These are phyloP conservation scores for Neodontobutis hainanensis DNA, from an alignment of 2,113 vertebrate genomes.

Conservation along the genomic window DNA sequence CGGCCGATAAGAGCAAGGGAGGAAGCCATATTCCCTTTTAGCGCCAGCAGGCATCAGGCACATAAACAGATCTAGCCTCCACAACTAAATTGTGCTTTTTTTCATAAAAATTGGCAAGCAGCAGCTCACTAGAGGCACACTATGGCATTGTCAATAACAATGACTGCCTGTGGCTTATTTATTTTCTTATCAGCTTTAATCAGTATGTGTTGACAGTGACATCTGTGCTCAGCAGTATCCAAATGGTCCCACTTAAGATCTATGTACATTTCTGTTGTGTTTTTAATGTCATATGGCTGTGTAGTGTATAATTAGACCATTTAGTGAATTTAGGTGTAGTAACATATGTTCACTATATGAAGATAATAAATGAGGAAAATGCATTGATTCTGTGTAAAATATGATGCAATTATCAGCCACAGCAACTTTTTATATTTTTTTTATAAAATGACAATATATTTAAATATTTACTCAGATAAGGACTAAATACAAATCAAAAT, in stretches of 20 bases:
- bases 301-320: slow-evolving; percentile 44
- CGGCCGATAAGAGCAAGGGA: slow-evolving; percentile 44
- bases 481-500: too few species aligned
- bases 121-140: slow-evolving; percentile 67
- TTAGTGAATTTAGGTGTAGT: slow-evolving; percentile 39
- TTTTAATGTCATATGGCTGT: slow-evolving; percentile 46
- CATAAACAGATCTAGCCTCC: slow-evolving; percentile 46
- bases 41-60: slow-evolving; percentile 59
- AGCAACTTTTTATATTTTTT: too few species aligned
- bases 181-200: slow-evolving; percentile 76
- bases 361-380: neutral
- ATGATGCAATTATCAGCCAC: neutral
- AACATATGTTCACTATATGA: slow-evolving; percentile 28
- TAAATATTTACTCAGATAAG: too few species aligned
- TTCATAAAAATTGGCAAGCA: slow-evolving; percentile 62
- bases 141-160: slow-evolving; percentile 73
- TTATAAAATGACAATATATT: too few species aligned
- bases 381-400: neutral
- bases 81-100: slow-evolving; percentile 62
- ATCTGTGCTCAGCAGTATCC: slow-evolving; percentile 71
- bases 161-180: slow-evolving; percentile 73
- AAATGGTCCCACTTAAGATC: slow-evolving; percentile 63
- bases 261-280: slow-evolving; percentile 55
- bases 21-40: slow-evolving; percentile 46
- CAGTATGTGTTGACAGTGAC: slow-evolving; percentile 77